These are phyloP conservation scores for Ethmia dodecea DNA, from an alignment of 2,888 invertebrate genomes.

Conservation along the genomic window DNA sequence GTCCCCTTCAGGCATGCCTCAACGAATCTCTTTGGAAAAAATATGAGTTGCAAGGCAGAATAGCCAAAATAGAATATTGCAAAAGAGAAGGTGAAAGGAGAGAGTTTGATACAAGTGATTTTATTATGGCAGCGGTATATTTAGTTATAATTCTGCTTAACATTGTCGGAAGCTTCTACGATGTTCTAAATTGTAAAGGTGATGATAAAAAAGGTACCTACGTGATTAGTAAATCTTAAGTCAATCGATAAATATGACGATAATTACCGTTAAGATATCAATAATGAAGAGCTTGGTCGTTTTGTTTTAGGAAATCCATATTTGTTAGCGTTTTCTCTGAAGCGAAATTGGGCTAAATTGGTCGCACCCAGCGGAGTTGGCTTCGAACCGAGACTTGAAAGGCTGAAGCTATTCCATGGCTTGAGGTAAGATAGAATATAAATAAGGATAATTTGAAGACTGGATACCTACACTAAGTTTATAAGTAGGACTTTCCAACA, in stretches of 20 bases:
- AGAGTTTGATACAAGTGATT: conserved; percentile 39
- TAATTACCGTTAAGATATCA: too few species aligned
- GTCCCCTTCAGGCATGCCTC: conserved; percentile 49
- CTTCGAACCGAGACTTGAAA: conserved; percentile 45
- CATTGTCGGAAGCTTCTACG: conserved; percentile 50
- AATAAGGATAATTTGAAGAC: too few species aligned
- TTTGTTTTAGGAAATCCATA: conserved; percentile 50
- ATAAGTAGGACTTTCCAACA: too few species aligned
- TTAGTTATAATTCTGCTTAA: conserved; percentile 44
- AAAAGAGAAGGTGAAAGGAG: conserved; percentile 32
- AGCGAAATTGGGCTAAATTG: conserved; percentile 51
- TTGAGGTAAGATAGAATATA: conserved; percentile 47
- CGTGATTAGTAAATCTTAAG: not conserved
- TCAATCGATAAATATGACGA: too few species aligned
- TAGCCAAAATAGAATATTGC: conserved; percentile 46
- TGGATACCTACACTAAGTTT: too few species aligned
- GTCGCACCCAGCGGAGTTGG: conserved; percentile 38
- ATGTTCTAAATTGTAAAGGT: conserved; percentile 25
- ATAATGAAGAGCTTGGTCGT: too few species aligned
- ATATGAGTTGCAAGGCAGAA: conserved; percentile 42
- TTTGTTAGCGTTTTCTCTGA: conserved; percentile 53
- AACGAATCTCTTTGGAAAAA: conserved; percentile 45
- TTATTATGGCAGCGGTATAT: conserved; percentile 42
- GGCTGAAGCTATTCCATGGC: conserved; percentile 56
- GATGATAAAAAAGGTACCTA: conserved; percentile 37